Percentiles rank a stretch among this genome's conserved stretches.
Evolutionary conservation across 2,888 invertebrate genomes (phyloP).

Genomic region (Poecilus cupreus): DNA sequence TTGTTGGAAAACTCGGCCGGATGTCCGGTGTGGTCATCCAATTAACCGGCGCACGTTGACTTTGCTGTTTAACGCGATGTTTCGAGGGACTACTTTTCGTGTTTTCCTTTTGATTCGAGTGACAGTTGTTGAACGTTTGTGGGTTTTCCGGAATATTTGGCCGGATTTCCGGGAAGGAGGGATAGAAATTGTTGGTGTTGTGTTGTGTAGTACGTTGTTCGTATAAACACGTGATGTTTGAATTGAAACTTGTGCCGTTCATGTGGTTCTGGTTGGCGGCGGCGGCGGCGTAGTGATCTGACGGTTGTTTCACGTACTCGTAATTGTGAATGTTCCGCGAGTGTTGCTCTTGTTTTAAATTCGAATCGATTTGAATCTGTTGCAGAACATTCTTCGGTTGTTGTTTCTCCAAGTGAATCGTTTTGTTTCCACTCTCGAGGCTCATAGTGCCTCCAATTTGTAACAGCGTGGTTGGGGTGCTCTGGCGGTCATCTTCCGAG

Average conservation of each 20-base stretch:
- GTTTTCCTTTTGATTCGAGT: conserved; percentile 9
- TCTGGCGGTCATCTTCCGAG: conserved; percentile 71
- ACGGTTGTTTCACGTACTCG: neutral
- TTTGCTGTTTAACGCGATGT: neutral
- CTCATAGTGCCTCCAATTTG: conserved; percentile 70
- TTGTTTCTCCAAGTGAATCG: too few relatives aligned
- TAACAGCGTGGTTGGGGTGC: conserved; percentile 71
- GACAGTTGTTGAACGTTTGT: neutral
- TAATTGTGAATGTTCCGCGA: neutral
- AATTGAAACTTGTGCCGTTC: neutral
- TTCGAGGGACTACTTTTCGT: neutral
- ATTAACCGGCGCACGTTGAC: conserved; percentile 74
- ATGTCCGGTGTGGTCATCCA: conserved; percentile 79
- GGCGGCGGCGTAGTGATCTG: neutral
- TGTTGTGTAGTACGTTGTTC: neutral
- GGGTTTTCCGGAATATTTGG: too few relatives aligned
- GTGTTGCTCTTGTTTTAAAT: neutral
- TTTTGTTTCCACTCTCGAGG: conserved; percentile 39
- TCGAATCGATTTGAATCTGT: neutral
- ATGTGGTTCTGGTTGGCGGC: neutral
- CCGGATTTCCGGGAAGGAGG: neutral
- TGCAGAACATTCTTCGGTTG: neutral
- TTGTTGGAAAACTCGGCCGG: conserved; percentile 66
- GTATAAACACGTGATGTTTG: conserved; percentile 30
- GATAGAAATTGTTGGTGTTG: neutral